Evolutionary conservation across 2,797 vertebrate genomes (phyloP), one percentile per base, ranked within the genome.

Genomic region (Bufotes viridis): DNA sequence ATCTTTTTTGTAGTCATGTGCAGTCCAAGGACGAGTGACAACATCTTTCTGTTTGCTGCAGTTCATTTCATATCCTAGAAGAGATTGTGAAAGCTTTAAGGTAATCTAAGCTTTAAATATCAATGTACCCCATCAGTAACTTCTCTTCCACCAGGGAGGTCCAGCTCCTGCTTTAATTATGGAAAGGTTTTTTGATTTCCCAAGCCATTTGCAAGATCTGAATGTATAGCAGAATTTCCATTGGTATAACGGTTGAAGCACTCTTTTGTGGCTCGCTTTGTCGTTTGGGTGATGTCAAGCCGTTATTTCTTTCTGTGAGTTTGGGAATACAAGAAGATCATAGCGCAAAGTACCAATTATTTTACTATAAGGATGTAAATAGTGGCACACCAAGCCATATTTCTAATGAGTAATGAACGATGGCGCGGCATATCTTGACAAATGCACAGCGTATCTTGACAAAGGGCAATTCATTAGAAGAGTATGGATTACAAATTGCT

Each of bases 361-460:
- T 87, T 95, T 94, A 91, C 91, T 92, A 57, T 93, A 91, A 88
- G 92, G 93, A 93, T 93, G 90, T 95, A 95, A 95, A 95, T 93
- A 94, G 29, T 93, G 93, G 92, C 79, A 18, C 93, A 93, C 91
- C 91, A 93, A 94, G 95, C 93, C 78, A 86, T 95, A 94, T 96
- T 94, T 95, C 90, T 93, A 93, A 87, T 92, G 91, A 93, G 93
- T 96, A 95, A 96, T 95, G 93, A 95, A 96, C 94, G 93, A 92
- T 94, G 91, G 95, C 96, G 92, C 76, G 91, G 88, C 92, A 83
- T 93, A 95, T 94, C 96, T 94, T 94, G 92, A 92, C 93, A 92
- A 93, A 93, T 93, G 90, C 93, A 92, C 75, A 92, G 88, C 91
- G 86, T 93, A 95, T 94, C 96, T 94, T 94, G 92, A 92, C 93